These are phyloP conservation scores for Plodia interpunctella DNA, from an alignment of 1,140 invertebrate genomes.

Conservation along the genomic window DNA sequence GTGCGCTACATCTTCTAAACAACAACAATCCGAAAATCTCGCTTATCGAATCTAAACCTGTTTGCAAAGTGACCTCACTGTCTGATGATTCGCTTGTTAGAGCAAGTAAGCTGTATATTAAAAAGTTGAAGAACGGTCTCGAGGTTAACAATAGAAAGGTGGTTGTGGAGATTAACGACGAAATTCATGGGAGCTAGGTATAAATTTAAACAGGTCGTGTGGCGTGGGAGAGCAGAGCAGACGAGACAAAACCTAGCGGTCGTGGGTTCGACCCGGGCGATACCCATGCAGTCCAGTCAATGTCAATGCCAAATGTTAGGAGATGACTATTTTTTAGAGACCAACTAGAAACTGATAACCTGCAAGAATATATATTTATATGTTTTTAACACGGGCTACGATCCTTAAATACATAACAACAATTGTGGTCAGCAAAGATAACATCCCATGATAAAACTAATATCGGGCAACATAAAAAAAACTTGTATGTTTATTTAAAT, in stretches of 20 bases:
- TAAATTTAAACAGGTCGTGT: slow-evolving; percentile 17
- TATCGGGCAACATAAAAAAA: no score
- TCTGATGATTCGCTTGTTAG: slow-evolving; percentile 34
- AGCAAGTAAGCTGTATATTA: neutral
- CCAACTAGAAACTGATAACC: neutral
- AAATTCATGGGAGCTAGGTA: slow-evolving; percentile 17
- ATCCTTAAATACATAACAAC: no score
- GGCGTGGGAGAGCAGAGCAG: slow-evolving; percentile 42
- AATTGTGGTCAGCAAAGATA: neutral
- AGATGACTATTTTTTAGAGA: neutral
- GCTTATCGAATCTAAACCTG: slow-evolving; percentile 35
- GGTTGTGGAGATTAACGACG: neutral
- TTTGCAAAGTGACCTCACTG: slow-evolving; percentile 57
- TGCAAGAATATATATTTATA: no score
- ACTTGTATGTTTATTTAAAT: no score
- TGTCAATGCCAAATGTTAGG: slow-evolving; percentile 20
- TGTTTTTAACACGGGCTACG: no score
- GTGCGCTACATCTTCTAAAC: slow-evolving; percentile 15
- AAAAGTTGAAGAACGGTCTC: neutral
- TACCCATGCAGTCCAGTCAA: slow-evolving; percentile 30
- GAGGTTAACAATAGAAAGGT: slow-evolving; percentile 1
- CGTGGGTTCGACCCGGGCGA: slow-evolving; percentile 45
- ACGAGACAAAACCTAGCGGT: slow-evolving; percentile 41
- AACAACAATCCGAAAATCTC: slow-evolving; percentile 20
- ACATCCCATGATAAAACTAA: neutral